phyloP scores from a whole-genome alignment of 1,140 invertebrate species.

The Pollicipes pollicipes region DNA sequence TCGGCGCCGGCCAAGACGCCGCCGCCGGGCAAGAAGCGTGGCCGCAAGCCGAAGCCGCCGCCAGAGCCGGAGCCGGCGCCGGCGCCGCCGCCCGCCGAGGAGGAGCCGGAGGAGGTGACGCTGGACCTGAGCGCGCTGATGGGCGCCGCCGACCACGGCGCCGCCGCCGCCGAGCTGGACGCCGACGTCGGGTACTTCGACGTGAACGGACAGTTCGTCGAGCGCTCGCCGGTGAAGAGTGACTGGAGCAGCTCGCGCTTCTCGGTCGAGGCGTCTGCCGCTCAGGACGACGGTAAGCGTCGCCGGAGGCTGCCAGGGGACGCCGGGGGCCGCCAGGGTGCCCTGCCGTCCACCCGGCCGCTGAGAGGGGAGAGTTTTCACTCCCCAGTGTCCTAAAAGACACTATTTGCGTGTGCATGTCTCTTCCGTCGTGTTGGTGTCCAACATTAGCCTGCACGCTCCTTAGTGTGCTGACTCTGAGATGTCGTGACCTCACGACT shows the following conservation, averaged over 20 bases:
- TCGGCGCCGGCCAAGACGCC: not conserved
- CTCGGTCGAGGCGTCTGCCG: not conserved
- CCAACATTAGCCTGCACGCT: no score
- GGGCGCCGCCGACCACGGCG: not conserved
- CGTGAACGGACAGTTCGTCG: conserved; percentile 4
- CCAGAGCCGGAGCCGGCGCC: not conserved
- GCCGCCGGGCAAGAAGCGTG: not conserved
- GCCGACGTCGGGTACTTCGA: conserved; percentile 2
- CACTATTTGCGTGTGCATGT: no score
- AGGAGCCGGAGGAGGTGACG: not conserved
- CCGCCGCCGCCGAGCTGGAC: not conserved
- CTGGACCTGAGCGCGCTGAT: not conserved
- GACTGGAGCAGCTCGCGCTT: not conserved
- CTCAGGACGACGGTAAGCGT: not conserved
- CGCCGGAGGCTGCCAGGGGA: no score
- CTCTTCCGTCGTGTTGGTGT: not conserved
- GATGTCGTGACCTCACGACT: no score
- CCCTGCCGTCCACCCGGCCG: no score
- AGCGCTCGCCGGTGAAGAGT: not conserved
- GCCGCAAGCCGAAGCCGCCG: not conserved
- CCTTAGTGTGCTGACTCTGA: no score
- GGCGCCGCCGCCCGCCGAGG: not conserved
- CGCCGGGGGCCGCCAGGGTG: no score
- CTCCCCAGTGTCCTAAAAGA: not conserved
- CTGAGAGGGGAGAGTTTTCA: no score